Conservation (phyloP, 2,113 vertebrate species). For the Hypanus sabinus region DNA sequence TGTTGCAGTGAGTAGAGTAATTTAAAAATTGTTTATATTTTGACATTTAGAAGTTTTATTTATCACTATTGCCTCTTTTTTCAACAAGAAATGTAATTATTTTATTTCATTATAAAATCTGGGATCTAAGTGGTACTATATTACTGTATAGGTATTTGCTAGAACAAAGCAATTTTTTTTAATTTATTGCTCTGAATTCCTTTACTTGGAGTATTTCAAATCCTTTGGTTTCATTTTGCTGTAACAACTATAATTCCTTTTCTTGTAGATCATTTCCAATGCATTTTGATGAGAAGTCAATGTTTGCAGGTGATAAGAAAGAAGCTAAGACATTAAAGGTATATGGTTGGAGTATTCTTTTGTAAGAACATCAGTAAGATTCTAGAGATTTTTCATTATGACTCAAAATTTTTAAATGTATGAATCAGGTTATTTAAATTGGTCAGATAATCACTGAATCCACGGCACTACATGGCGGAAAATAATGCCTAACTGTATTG, state of each 20-base stretch:
- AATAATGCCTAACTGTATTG: not conserved
- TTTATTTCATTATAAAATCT: not conserved
- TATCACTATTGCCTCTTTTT: not conserved
- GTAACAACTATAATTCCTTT: slow-evolving; percentile 33
- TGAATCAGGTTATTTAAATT: no score
- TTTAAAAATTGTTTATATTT: not conserved
- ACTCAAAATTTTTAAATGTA: no score
- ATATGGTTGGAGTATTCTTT: slow-evolving; percentile 31
- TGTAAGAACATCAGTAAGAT: not conserved
- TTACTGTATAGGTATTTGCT: not conserved
- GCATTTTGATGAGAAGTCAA: slow-evolving; percentile 97
- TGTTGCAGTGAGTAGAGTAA: no score
- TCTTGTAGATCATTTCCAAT: slow-evolving; percentile 78
- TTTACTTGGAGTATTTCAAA: not conserved
- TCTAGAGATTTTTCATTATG: not conserved
- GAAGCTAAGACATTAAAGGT: slow-evolving; percentile 89
- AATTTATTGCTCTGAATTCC: not conserved
- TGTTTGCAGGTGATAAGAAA: slow-evolving; percentile 87
- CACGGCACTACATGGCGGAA: not conserved
- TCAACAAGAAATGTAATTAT: not conserved
- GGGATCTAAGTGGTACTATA: not conserved
- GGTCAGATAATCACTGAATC: no score
- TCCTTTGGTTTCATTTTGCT: not conserved
- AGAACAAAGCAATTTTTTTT: not conserved
- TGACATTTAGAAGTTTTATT: not conserved